Evolutionary conservation across 1,140 invertebrate genomes (phyloP), one percentile per base, ranked within the genome.

Genomic region (Eciton burchellii): DNA sequence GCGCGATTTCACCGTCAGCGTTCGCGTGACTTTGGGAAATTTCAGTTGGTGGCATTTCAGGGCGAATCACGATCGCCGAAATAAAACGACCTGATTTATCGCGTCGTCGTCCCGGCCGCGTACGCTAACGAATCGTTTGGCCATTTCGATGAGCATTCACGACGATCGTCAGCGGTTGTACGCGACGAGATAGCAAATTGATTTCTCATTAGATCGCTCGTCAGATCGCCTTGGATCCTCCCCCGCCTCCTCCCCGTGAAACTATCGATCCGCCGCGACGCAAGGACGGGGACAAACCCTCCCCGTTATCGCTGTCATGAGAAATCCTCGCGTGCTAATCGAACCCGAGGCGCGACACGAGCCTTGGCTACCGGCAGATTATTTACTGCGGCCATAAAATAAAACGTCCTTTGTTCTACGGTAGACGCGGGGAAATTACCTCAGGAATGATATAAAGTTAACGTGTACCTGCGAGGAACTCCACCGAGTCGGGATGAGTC

Each of bases 281-380:
- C 29, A 47, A 41, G 35, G 35, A 35, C 6, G 35, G 35, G 35
- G 6, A 35, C 35, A 2, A n/a, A n/a, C 35, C 35, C 14, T 19
- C 1, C 71, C 16, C 45, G 63, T 70, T 79, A 79, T 79, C 74
- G 63, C 19, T 11, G 35, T 16, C 16, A 70, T 49, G 74, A 79
- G 63, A 79, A 79, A 43, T 79, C 63, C 63, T 79, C 63, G 74
- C 74, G 74, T 79, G 74, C 63, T 70, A 70, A 79, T 79, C 74
- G 24, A 79, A 77, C 29, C 12, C 14, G 43, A 19, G 59, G 43
- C 29, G 47, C 74, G 62, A 77, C 74, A 56, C 74, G 62, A 68
- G 59, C 43, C 59, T n/a, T n/a, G 72, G 16, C 14, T 35, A 26
- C 35, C 16, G 11, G 26, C 60, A 77, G 47, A 79, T 79, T 79